Evolutionary conservation across 1,140 invertebrate species (phyloP), one percentile per base, ranked within the genome.

Genomic region (Tetramorium simillimum): DNA sequence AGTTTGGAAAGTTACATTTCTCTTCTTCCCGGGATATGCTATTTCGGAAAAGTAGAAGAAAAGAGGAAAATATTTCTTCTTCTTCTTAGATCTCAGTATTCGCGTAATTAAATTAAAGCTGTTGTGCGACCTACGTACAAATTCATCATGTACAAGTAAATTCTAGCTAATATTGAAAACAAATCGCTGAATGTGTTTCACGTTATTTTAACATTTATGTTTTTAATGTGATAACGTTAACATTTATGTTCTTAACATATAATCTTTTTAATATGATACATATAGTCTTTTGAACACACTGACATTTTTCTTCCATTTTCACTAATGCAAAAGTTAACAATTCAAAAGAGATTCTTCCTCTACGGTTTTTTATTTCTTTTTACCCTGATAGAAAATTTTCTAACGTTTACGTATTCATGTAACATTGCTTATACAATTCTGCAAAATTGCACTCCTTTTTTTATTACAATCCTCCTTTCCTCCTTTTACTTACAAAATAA

Each of bases 351-450:
- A 10, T 40, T 21, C 0, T 40, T 7, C 60, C 3, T 46, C 16
- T 72, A 4, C 4, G 9, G 4, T 62, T 75, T 49, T 24, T 58
- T 37, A 49, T 62, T 14, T 28, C 6, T 43, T 62, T 77, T 63
- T 77, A 53, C 76, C 37, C 6, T 21, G 9, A 63, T 77, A 63
- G 28, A 72, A 18, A 85, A 65, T 40, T 58, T 58, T 46, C 3
- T 24, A 0, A 58, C 12, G n/a, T 75, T 60, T 76, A 76, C 14
- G 9, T 76, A 76, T 43, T 16, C 56, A 67, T 21, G 46, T 65
- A 65, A 65, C 1, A 37, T 46, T 46, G 21, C 51, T 58, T 53
- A 40, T 10, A 24, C 0, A 21, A 33, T 69, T 69, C n/a, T 60
- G 60, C 9, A 80, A 81, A 81, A 81, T 14, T 70, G 7, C 18